Percentiles rank a stretch among this genome's conserved stretches.
These are phyloP conservation scores for Xerus rutilus DNA, from an alignment of 2,797 vertebrate species.

Conservation along the genomic window DNA sequence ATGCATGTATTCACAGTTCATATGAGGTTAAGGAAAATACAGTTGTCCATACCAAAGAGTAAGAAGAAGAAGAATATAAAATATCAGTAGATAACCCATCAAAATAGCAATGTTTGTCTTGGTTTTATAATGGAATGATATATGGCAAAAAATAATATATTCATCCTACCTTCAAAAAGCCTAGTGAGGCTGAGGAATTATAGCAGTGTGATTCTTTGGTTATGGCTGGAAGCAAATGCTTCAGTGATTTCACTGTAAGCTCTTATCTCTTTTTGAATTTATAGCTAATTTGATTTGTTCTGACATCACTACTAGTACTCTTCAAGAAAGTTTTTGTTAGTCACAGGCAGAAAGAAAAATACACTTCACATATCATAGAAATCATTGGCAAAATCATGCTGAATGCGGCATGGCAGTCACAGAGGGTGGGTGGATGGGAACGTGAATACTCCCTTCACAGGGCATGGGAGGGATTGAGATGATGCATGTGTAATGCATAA, in stretches of 20 bases:
- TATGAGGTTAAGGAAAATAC: slow-evolving; percentile 16
- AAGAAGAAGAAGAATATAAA: neutral
- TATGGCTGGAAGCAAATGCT: neutral
- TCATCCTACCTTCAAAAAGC: slow-evolving; percentile 1
- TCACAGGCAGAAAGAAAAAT: neutral
- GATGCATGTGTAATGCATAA: neutral
- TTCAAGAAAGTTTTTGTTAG: neutral
- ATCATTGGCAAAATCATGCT: neutral
- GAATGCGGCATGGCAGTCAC: neutral
- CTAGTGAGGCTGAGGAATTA: neutral
- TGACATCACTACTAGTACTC: neutral
- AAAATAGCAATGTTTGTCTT: neutral
- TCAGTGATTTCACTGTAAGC: neutral
- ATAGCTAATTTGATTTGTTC: slow-evolving; percentile 1
- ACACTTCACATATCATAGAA: neutral
- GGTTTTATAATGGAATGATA: neutral
- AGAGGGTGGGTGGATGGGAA: neutral
- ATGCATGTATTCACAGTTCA: neutral
- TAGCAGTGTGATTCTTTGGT: neutral
- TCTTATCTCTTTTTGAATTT: slow-evolving; percentile 3
- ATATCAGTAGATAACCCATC: neutral
- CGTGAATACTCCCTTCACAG: neutral
- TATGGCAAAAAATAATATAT: neutral
- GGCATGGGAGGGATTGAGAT: neutral
- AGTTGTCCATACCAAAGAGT: neutral